Percentiles rank a stretch among this genome's conserved stretches.
Conservation (phyloP, 2,113 vertebrate genomes). For the Castor canadensis region DNA sequence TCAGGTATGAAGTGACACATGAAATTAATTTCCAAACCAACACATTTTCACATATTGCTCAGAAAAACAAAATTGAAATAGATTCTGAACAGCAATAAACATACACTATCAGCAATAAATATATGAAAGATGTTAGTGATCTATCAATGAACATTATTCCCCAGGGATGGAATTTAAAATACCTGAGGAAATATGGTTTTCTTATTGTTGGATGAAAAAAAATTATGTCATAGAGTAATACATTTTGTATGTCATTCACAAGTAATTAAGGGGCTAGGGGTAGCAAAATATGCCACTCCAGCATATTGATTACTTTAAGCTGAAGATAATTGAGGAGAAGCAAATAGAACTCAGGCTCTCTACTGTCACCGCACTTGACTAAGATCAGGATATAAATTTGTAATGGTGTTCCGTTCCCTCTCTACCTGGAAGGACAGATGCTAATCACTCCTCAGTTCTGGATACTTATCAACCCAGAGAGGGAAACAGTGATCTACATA, state of each 20-base stretch:
- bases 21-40: background rate
- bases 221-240: background rate
- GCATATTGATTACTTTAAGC: background rate
- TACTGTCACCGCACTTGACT: background rate
- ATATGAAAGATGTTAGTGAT: background rate
- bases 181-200: background rate
- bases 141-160: background rate
- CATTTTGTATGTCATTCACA: background rate
- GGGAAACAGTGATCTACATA: too few species aligned
- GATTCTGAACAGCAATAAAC: background rate
- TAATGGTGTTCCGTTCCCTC: background rate
- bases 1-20: background rate
- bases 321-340: background rate
- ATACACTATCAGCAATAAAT: background rate
- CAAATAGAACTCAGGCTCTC: too few species aligned
- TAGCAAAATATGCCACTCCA: background rate
- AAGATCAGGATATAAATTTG: background rate
- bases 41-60: background rate
- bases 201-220: background rate
- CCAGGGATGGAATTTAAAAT: background rate
- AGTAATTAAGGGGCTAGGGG: background rate
- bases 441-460: background rate
- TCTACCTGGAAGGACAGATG: background rate
- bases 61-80: slow-evolving; percentile 14
- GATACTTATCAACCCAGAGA: too few species aligned